Evolutionary conservation across 1,140 invertebrate species (phyloP).

Genomic region (Drosophila subobscura): DNA sequence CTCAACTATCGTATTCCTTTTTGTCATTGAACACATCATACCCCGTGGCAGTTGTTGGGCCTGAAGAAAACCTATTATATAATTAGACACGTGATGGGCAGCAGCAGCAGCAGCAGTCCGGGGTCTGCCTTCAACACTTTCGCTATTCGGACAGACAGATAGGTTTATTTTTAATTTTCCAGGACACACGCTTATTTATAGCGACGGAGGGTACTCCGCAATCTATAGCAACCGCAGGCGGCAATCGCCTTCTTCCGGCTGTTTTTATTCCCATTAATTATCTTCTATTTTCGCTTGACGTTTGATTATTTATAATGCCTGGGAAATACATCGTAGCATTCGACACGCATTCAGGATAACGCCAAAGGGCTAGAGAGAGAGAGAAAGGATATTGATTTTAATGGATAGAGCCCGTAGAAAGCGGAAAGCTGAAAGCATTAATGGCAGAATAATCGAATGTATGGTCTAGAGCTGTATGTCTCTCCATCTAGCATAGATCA

Average conservation of each 20-base stretch:
- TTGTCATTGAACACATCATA: too few relatives aligned
- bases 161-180: not conserved
- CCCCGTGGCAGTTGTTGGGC: too few relatives aligned
- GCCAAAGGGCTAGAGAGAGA: not conserved
- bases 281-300: conserved; percentile 46
- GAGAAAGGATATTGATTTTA: conserved; percentile 33
- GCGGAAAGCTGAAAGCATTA: too few relatives aligned
- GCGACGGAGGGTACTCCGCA: not conserved
- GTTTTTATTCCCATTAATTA: conserved; percentile 60
- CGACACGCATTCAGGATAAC: not conserved
- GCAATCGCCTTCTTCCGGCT: conserved; percentile 34
- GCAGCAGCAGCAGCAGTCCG: not conserved
- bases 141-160: conserved; percentile 2
- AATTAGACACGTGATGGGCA: conserved; percentile 33
- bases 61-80: not conserved
- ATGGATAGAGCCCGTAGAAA: not conserved
- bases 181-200: conserved; percentile 27
- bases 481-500: too few relatives aligned
- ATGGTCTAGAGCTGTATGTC: too few relatives aligned
- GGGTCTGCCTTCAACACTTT: not conserved
- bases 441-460: too few relatives aligned
- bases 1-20: too few relatives aligned
- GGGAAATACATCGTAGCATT: conserved; percentile 14
- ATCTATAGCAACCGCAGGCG: not conserved
- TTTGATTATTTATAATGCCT: conserved; percentile 42